Conservation (phyloP, 1,140 invertebrate genomes). For the Heterodera schachtii region DNA sequence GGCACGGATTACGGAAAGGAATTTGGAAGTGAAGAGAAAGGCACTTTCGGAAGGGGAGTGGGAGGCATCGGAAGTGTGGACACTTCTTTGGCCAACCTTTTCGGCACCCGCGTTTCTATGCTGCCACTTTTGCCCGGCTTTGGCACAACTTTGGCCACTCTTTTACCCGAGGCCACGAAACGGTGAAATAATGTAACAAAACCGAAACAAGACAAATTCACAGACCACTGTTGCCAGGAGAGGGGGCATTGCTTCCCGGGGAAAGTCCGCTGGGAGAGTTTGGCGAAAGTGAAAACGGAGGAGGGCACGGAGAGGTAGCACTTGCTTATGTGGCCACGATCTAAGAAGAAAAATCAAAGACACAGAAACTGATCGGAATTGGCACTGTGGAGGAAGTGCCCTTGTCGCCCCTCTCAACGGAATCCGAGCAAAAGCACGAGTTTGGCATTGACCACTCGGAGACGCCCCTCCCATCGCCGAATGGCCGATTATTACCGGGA, state of each 20-base stretch:
- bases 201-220: neutral
- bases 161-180: constrained; percentile 7
- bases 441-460: neutral
- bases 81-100: neutral
- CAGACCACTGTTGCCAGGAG: neutral
- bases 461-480: neutral
- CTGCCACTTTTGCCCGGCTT: constrained; percentile 7
- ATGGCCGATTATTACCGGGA: neutral
- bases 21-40: constrained; percentile 39
- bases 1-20: constrained; percentile 48
- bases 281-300: neutral
- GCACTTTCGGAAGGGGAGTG: neutral
- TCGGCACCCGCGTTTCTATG: neutral
- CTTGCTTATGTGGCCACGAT: neutral
- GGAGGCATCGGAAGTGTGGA: constrained; percentile 11
- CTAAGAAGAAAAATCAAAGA: neutral
- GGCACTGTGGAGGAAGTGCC: constrained; percentile 29
- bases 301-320: neutral
- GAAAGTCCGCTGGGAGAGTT: neutral
- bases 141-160: neutral
- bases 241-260: neutral
- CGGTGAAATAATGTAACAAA: neutral
- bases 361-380: constrained; percentile 29
- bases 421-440: constrained; percentile 7
- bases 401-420: constrained; percentile 2